Percentiles rank a stretch among this genome's conserved stretches.
These are phyloP conservation scores for Pseudopleuronectes americanus DNA, from an alignment of 2,797 vertebrate genomes.

Conservation along the genomic window DNA sequence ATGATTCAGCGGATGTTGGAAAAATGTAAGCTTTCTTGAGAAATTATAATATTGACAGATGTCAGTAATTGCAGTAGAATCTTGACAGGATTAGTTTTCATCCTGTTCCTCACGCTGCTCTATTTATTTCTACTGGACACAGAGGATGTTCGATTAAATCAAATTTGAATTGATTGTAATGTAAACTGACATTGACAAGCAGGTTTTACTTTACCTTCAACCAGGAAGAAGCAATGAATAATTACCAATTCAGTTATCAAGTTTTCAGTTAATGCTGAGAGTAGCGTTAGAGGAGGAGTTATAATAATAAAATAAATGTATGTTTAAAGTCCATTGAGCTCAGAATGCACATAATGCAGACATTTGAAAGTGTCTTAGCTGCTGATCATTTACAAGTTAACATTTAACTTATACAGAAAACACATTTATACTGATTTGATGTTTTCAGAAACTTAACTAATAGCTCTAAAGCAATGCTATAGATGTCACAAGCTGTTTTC, in stretches of 20 bases:
- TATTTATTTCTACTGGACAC: no score
- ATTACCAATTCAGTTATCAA: no score
- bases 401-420: neutral
- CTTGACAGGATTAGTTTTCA: neutral
- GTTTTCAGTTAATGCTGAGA: no score
- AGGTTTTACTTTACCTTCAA: neutral
- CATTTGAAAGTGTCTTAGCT: no score
- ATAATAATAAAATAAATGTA: no score
- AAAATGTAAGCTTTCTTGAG: neutral
- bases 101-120: neutral
- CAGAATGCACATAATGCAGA: no score
- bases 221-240: neutral
- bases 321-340: no score
- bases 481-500: neutral
- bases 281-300: neutral
- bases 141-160: no score
- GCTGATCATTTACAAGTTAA: neutral
- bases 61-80: neutral
- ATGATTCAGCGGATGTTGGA: no score
- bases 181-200: neutral
- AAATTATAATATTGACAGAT: neutral
- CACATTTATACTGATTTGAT: neutral
- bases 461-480: neutral
- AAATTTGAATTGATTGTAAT: neutral
- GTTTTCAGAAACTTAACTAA: neutral